Conservation (phyloP, 1,140 invertebrate genomes). For the Antheraea mylitta region DNA sequence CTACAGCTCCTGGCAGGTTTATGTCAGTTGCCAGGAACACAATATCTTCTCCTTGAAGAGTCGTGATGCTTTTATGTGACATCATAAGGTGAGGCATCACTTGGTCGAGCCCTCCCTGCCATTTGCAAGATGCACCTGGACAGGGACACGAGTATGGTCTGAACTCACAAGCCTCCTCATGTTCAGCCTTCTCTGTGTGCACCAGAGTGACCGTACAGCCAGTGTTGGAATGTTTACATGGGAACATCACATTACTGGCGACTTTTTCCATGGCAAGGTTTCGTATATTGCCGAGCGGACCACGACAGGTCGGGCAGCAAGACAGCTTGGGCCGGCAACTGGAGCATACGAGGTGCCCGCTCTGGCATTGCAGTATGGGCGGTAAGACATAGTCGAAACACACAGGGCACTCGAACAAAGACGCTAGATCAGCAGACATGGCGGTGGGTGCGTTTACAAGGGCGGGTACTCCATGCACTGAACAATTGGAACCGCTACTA, state of each 20-base stretch:
- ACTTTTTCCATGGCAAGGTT: constrained; percentile 99
- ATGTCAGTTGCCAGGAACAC: constrained; percentile 99
- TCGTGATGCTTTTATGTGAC: constrained; percentile 99
- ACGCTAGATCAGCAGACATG: constrained; percentile 92
- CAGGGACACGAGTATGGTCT: constrained; percentile 98
- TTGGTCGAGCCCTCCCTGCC: constrained; percentile 97
- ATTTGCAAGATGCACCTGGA: constrained; percentile 98
- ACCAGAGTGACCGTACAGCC: constrained; percentile 96
- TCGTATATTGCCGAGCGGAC: constrained; percentile 97
- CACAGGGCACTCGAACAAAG: constrained; percentile 99
- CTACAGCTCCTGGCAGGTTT: constrained; percentile 98
- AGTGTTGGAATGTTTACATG: constrained; percentile 98
- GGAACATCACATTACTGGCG: constrained; percentile 98
- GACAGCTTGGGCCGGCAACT: constrained; percentile 97
- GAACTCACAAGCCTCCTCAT: constrained; percentile 99
- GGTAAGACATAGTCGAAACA: constrained; percentile 99
- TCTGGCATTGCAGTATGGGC: constrained; percentile 94
- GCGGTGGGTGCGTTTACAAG: constrained; percentile 77
- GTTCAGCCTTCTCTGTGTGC: constrained; percentile 98
- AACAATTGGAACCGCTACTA: constrained; percentile 75
- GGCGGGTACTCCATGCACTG: constrained; percentile 66
- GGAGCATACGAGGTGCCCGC: constrained; percentile 94
- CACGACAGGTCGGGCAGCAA: constrained; percentile 98
- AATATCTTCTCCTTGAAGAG: constrained; percentile 98
- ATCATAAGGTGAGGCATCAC: constrained; percentile 98